These are phyloP conservation scores for Xerus inauris DNA, from an alignment of 2,113 vertebrate genomes.

Conservation along the genomic window DNA sequence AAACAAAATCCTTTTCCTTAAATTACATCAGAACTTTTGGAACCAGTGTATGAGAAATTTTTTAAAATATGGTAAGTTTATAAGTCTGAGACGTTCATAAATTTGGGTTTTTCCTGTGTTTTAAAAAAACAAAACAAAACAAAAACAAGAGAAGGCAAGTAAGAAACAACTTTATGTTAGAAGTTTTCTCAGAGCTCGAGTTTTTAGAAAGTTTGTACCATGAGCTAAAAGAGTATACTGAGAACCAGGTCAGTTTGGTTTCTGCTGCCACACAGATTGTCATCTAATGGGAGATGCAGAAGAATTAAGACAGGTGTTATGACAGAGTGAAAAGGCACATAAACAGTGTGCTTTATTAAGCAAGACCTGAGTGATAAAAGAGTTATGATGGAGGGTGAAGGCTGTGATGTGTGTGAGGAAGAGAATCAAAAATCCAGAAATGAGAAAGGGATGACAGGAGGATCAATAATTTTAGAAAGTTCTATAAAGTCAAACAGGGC, in stretches of 20 bases:
- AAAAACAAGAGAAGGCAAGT: not conserved
- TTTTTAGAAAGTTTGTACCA: not conserved
- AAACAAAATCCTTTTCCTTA: slow-evolving; percentile 61
- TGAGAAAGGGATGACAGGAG: not conserved
- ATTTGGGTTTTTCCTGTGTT: not conserved
- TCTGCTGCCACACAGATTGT: not conserved
- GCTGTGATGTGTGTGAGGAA: not conserved
- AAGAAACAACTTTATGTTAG: not conserved
- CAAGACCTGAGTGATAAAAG: not conserved
- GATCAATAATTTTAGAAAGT: not conserved
- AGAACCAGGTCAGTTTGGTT: not conserved
- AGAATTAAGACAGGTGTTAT: not conserved
- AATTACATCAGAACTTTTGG: slow-evolving; percentile 51
- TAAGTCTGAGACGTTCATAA: slow-evolving; percentile 9
- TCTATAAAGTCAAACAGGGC: not conserved
- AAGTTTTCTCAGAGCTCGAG: not conserved
- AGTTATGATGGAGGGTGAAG: not conserved
- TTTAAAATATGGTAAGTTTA: not conserved
- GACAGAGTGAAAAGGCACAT: not conserved
- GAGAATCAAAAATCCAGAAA: not conserved
- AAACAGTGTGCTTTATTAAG: not conserved
- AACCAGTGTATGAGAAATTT: slow-evolving; percentile 22
- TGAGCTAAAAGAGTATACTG: not conserved
- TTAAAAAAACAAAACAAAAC: not conserved
- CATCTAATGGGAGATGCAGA: not conserved